These are phyloP conservation scores for Phaethon lepturus DNA, from an alignment of 2,113 vertebrate species.

Conservation along the genomic window DNA sequence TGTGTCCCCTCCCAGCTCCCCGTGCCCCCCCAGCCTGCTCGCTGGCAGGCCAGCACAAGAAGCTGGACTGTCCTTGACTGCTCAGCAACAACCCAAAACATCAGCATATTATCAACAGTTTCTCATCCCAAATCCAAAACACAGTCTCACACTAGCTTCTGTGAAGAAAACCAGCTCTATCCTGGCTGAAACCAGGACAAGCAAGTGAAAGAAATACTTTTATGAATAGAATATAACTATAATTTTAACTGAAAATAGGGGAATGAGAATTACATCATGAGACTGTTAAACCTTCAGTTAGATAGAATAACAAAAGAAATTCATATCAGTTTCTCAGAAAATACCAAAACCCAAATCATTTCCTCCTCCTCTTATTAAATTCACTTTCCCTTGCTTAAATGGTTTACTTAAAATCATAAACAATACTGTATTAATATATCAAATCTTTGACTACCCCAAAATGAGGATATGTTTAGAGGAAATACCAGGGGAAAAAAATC, in stretches of 20 bases:
- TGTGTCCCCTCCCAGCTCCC: too few relatives aligned
- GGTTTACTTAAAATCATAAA: neutral
- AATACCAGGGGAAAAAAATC: neutral
- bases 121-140: too few relatives aligned
- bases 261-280: neutral
- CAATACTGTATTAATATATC: neutral
- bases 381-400: neutral
- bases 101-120: too few relatives aligned
- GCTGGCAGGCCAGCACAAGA: too few relatives aligned
- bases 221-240: neutral
- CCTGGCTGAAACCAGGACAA: too few relatives aligned
- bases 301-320: neutral
- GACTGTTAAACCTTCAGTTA: neutral
- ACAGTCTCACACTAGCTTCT: too few relatives aligned
- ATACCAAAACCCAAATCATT: neutral
- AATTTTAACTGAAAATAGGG: neutral
- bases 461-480: neutral
- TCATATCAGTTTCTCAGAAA: neutral
- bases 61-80: too few relatives aligned
- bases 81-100: too few relatives aligned
- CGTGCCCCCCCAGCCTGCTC: too few relatives aligned
- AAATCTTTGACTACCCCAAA: neutral
- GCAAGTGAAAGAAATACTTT: neutral
- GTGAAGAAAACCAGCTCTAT: too few relatives aligned
- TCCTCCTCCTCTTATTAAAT: neutral